Percentiles rank a stretch among this genome's conserved stretches.
phyloP scores from a whole-genome alignment of 2,113 vertebrate genomes.

The Hemicordylus capensis region DNA sequence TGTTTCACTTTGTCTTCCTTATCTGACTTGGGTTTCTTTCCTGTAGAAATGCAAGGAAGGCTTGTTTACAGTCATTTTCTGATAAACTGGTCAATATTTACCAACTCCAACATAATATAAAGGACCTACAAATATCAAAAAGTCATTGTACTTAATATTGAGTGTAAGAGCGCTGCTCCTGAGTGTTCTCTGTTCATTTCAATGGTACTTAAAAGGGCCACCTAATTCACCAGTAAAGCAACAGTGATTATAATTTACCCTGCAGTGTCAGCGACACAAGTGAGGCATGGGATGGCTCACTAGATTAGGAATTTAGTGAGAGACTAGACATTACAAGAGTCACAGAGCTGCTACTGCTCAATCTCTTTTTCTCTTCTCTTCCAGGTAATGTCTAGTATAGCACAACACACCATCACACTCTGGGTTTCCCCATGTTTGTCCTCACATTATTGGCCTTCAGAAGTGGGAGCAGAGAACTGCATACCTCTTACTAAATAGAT shows the following conservation, averaged over 20 bases:
- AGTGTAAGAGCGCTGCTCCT: not conserved
- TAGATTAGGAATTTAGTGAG: not conserved
- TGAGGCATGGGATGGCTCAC: not conserved
- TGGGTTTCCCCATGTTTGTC: not conserved
- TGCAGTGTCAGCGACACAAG: not conserved
- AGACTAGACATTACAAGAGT: not conserved
- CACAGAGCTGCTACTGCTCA: not conserved
- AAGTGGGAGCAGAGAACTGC: too few relatives aligned
- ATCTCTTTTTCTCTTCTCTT: not conserved
- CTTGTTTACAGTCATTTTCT: constrained; percentile 35
- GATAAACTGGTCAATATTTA: not conserved
- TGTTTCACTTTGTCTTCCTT: constrained; percentile 82
- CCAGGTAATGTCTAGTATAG: not conserved
- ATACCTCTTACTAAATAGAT: too few relatives aligned
- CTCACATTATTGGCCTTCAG: not conserved
- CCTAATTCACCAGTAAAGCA: not conserved
- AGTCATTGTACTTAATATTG: not conserved
- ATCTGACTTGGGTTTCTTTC: constrained; percentile 81
- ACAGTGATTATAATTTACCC: not conserved
- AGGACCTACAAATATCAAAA: constrained; percentile 29
- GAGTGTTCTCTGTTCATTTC: not conserved
- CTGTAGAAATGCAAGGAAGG: constrained; percentile 69
- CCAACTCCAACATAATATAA: not conserved
- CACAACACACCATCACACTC: not conserved
- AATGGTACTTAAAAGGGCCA: not conserved